Percentiles rank a stretch among this genome's conserved stretches.
phyloP scores from a whole-genome alignment of 2,888 invertebrate species.

The Troides helena region DNA sequence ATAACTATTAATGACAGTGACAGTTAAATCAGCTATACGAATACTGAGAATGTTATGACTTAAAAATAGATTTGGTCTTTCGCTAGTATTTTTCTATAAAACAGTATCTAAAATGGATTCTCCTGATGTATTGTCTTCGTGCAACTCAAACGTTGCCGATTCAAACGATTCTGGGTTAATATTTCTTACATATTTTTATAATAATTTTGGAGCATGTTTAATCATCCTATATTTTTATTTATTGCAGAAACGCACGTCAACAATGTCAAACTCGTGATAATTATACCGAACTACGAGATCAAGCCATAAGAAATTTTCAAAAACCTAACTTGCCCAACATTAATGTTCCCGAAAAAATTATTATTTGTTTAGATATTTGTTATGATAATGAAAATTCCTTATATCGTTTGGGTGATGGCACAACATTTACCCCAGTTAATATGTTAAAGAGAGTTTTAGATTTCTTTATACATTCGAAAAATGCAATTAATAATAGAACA shows the following conservation, averaged over 20 bases:
- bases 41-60: not conserved
- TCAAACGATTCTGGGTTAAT: constrained; percentile 31
- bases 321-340: constrained; percentile 72
- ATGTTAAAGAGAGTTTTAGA: constrained; percentile 83
- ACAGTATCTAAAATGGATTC: constrained; percentile 42
- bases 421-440: constrained; percentile 77
- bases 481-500: constrained; percentile 79
- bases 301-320: constrained; percentile 66
- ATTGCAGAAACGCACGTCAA: constrained; percentile 33
- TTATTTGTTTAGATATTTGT: constrained; percentile 82
- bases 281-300: constrained; percentile 51
- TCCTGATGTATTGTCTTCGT: constrained; percentile 45
- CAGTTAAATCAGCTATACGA: too few relatives aligned
- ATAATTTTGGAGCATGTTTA: not conserved
- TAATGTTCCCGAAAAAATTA: constrained; percentile 82
- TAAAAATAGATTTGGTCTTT: not conserved
- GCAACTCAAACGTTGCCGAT: constrained; percentile 37
- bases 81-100: not conserved
- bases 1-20: too few relatives aligned
- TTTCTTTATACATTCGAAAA: constrained; percentile 82
- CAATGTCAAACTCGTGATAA: constrained; percentile 36
- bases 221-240: not conserved
- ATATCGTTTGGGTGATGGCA: constrained; percentile 76
- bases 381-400: constrained; percentile 78
- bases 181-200: not conserved